Conservation (phyloP, 2,888 invertebrate genomes). For the Nipponacmea schrenckii region DNA sequence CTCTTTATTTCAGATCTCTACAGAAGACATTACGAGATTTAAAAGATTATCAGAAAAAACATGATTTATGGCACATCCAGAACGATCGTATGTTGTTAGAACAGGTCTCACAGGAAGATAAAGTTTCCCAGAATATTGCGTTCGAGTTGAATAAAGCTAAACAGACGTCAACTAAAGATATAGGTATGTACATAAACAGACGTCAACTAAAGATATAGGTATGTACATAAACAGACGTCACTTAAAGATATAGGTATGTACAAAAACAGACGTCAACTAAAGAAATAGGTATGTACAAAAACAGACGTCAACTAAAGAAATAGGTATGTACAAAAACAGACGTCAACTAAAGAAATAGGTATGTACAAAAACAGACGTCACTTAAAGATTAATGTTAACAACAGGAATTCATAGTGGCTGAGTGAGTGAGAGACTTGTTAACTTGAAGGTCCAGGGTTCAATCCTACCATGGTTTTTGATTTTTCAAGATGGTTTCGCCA, state of each 20-base stretch:
- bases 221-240: constrained; percentile 48
- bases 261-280: constrained; percentile 56
- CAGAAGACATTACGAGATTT: constrained; percentile 75
- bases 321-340: no score
- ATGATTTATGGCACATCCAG: constrained; percentile 74
- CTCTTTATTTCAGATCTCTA: constrained; percentile 69
- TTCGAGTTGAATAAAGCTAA: constrained; percentile 67
- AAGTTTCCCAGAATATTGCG: constrained; percentile 64
- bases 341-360: no score
- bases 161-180: constrained; percentile 56
- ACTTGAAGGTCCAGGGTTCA: no score
- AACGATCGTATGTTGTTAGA: constrained; percentile 72
- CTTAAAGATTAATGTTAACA: no score
- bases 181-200: constrained; percentile 57
- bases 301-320: no score
- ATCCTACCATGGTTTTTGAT: no score
- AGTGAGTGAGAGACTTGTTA: no score
- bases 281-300: constrained; percentile 55
- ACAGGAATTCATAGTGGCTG: no score
- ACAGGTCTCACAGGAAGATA: constrained; percentile 59
- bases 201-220: constrained; percentile 63
- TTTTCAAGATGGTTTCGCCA: no score
- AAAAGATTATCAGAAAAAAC: constrained; percentile 75
- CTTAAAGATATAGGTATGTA: constrained; percentile 59
- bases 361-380: no score